These are phyloP conservation scores for Cnemophilus loriae DNA, from an alignment of 2,113 vertebrate genomes.

Conservation along the genomic window DNA sequence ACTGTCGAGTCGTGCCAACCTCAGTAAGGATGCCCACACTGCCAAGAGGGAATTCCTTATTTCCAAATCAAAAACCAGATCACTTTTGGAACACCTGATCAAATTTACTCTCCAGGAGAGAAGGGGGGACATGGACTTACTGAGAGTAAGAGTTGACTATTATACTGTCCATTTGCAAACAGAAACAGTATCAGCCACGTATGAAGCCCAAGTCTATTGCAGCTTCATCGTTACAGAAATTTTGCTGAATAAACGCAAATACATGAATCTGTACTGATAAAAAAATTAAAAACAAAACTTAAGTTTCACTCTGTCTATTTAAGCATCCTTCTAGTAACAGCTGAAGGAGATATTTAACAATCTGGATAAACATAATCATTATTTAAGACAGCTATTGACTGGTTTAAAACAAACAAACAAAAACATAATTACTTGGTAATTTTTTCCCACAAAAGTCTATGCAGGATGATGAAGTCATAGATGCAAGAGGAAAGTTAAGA, in stretches of 20 bases:
- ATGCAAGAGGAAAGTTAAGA: neutral
- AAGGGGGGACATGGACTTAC: fast-evolving
- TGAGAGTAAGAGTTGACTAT: neutral
- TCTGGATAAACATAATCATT: neutral
- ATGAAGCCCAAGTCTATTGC: neutral
- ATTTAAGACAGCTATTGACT: neutral
- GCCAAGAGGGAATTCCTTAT: neutral
- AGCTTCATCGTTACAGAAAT: neutral
- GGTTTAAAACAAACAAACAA: neutral
- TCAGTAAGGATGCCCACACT: neutral
- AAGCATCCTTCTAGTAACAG: neutral
- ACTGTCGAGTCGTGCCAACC: neutral
- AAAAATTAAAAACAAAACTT: neutral
- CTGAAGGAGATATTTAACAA: neutral
- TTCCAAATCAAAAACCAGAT: neutral
- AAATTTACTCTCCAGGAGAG: neutral
- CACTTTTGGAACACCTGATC: neutral
- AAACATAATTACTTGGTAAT: neutral
- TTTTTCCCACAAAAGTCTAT: neutral
- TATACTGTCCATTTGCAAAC: neutral
- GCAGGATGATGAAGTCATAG: neutral
- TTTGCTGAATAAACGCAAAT: neutral
- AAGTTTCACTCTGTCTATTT: neutral
- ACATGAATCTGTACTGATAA: neutral
- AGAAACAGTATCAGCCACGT: neutral